phyloP scores from a whole-genome alignment of 2,888 invertebrate genomes.

The Phyllotreta striolata region DNA sequence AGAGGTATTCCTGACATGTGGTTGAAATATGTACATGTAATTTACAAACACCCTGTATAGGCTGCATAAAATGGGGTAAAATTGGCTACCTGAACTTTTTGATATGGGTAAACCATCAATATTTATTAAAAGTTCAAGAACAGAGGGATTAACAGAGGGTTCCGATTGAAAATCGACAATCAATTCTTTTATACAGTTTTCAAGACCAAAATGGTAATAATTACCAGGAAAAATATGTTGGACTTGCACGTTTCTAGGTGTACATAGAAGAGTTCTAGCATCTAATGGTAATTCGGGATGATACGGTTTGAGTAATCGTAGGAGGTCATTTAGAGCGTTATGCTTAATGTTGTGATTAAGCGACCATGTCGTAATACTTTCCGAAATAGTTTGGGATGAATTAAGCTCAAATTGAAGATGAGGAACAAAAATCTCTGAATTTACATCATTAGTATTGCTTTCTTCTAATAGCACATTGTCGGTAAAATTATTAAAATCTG shows the following conservation, averaged over 20 bases:
- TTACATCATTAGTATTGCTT: not conserved
- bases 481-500: too few relatives aligned
- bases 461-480: too few relatives aligned
- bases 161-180: constrained; percentile 15
- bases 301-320: constrained; percentile 20
- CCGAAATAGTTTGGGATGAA: constrained; percentile 13
- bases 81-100: constrained; percentile 35
- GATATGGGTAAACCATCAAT: constrained; percentile 31
- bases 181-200: constrained; percentile 23
- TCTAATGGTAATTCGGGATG: constrained; percentile 16
- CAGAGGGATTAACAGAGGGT: constrained; percentile 7
- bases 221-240: constrained; percentile 19
- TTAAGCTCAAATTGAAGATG: constrained; percentile 9
- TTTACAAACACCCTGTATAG: too few relatives aligned
- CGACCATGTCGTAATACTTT: constrained; percentile 20
- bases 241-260: constrained; percentile 17
- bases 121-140: constrained; percentile 18
- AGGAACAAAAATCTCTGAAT: constrained; percentile 15
- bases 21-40: too few relatives aligned
- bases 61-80: constrained; percentile 28
- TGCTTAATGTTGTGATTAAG: constrained; percentile 26
- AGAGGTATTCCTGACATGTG: too few relatives aligned
- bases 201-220: constrained; percentile 27
- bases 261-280: constrained; percentile 19
- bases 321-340: constrained; percentile 18